These are phyloP conservation scores for Luffia ferchaultella DNA, from an alignment of 2,888 invertebrate species.

Conservation along the genomic window DNA sequence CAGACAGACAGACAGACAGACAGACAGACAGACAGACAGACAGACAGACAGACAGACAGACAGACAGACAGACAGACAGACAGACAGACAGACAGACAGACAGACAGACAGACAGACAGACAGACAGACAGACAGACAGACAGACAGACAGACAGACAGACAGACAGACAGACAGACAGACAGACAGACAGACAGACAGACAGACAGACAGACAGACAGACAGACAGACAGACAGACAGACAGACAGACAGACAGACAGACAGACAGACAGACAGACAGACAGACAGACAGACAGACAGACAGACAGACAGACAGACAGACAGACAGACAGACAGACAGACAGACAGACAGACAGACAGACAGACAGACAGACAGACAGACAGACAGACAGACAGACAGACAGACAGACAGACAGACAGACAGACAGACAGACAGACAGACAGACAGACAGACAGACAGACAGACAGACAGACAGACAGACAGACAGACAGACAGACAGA, in stretches of 20 bases:
- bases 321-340: slow-evolving; percentile 1
- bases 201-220: slow-evolving; percentile 1
- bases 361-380: slow-evolving; percentile 1
- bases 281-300: slow-evolving; percentile 1
- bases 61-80: slow-evolving; percentile 1
- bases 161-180: slow-evolving; percentile 1
- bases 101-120: slow-evolving; percentile 1
- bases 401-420: slow-evolving; percentile 1
- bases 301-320: slow-evolving; percentile 1
- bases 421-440: background rate
- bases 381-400: slow-evolving; percentile 1
- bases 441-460: slow-evolving; percentile 1
- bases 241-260: slow-evolving; percentile 1
- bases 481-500: background rate
- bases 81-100: slow-evolving; percentile 1
- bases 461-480: slow-evolving; percentile 1
- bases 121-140: slow-evolving; percentile 1
- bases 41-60: slow-evolving; percentile 1
- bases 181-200: slow-evolving; percentile 1
- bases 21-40: slow-evolving; percentile 1
- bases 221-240: slow-evolving; percentile 1
- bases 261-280: slow-evolving; percentile 1
- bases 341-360: slow-evolving; percentile 1
- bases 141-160: slow-evolving; percentile 1
- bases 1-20: slow-evolving; percentile 1